Evolutionary conservation across 1,140 invertebrate species (phyloP), one percentile per base, ranked within the genome.

Genomic region (Ephestia elutella): DNA sequence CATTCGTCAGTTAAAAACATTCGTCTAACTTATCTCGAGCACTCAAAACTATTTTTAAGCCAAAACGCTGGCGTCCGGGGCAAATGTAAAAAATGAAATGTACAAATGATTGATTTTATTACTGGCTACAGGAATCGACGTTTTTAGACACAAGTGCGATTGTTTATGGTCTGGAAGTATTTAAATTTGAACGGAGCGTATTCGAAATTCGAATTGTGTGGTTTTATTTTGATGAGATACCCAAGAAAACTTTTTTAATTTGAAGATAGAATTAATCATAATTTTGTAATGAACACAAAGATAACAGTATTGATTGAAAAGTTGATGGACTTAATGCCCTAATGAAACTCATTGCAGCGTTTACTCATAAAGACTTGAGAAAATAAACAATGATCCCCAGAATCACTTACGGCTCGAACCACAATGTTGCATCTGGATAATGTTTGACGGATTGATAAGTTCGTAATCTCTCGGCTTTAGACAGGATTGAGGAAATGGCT

Each of bases 71-170:
- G 53, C 50, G 49, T 60, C 51, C 60, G 59, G 66, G 56, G 60
- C 55, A 66, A 70, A 61, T 65, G 60, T 69, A 66, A 69, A 69
- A 69, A 78, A 73, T 75, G 50, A 54, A 73, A 73, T 65, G 65
- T 64, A 63, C 59, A 62, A 70, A 63, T 78, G 75, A 80, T 80
- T 75, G 75, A 80, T 80, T 76, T 80, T 80, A 80, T 76, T 72
- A 59, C 62, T 56, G 60, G 66, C 68, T 60, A 64, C 66, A 67
- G 60, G 72, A 66, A 69, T 74, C 70, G 71, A 75, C 75, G 77
- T 79, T 78, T 72, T 68, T 67, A 76, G 74, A 75, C 58, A 64
- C 59, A 44, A 44, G 38, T 44, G n/a, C 38, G 38, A 44, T 44
- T 44, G 38, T 44, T 44, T 44, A 44, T 44, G 38, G 15, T 44